Percentiles rank a stretch among this genome's conserved stretches.
Conservation (phyloP, 2,888 invertebrate genomes). For the Cyclophora albipunctata region DNA sequence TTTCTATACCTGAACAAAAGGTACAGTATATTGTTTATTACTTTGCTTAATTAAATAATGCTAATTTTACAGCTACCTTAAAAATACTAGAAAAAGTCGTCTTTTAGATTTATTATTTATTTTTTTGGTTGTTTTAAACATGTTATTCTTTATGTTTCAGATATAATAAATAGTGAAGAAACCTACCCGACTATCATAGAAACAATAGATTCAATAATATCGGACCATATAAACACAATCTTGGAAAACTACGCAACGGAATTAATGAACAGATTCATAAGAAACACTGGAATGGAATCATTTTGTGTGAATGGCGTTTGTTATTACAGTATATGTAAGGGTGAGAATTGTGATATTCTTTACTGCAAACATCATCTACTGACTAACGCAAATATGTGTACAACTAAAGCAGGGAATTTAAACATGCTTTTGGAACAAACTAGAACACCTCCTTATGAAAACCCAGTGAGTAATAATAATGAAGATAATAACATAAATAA, state of each 20-base stretch:
- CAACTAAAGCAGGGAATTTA: slow-evolving; percentile 10
- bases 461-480: no score
- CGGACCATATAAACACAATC: slow-evolving; percentile 29
- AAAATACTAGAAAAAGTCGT: no score
- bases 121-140: background rate
- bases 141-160: slow-evolving; percentile 3
- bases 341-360: slow-evolving; percentile 26
- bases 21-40: slow-evolving; percentile 16
- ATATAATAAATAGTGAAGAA: slow-evolving; percentile 2
- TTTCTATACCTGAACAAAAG: slow-evolving; percentile 21
- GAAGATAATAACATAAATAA: slow-evolving; percentile 31
- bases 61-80: no score
- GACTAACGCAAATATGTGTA: slow-evolving; percentile 33
- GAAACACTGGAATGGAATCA: slow-evolving; percentile 32
- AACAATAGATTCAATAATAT: slow-evolving; percentile 16
- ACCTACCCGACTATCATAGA: background rate
- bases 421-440: slow-evolving; percentile 13
- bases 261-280: slow-evolving; percentile 38
- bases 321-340: slow-evolving; percentile 37
- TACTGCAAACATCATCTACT: slow-evolving; percentile 43
- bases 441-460: slow-evolving; percentile 13
- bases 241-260: slow-evolving; percentile 35
- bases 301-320: slow-evolving; percentile 42
- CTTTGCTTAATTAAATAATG: background rate
- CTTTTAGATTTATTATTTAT: no score